These are phyloP conservation scores for Melierax canorus DNA, from an alignment of 2,113 vertebrate species.

Conservation along the genomic window DNA sequence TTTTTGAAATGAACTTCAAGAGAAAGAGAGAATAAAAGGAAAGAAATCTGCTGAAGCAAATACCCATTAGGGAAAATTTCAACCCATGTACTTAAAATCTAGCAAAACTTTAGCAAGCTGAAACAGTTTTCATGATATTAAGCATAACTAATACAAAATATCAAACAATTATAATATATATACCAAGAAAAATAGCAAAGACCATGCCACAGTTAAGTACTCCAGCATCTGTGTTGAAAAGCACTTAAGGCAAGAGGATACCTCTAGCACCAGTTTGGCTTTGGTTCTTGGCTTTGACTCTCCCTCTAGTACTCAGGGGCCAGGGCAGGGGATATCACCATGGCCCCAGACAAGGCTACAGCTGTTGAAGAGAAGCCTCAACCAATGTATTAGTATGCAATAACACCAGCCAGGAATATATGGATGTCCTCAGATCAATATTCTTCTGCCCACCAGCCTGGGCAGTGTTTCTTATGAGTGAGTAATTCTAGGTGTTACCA, in stretches of 20 bases:
- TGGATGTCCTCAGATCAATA: background rate
- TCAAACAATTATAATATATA: background rate
- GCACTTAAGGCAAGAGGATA: background rate
- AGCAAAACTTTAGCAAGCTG: background rate
- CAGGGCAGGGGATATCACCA: background rate
- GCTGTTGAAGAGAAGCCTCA: background rate
- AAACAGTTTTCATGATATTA: background rate
- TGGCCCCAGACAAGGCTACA: background rate
- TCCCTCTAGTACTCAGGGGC: background rate
- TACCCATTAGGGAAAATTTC: background rate
- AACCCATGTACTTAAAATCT: background rate
- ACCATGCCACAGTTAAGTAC: background rate
- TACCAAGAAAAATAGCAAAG: background rate
- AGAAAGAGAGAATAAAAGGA: background rate
- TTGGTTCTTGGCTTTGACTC: background rate
- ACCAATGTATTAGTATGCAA: background rate
- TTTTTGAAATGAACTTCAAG: slow-evolving; percentile 24
- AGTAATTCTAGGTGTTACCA: background rate
- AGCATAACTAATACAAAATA: background rate
- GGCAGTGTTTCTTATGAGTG: background rate
- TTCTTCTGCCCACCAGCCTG: background rate
- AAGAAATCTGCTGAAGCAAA: background rate
- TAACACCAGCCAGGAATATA: background rate
- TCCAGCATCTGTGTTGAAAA: background rate
- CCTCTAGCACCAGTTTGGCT: background rate